Evolutionary conservation across 1,140 invertebrate genomes (phyloP), one percentile per base, ranked within the genome.

Genomic region (Ostrea edulis): DNA sequence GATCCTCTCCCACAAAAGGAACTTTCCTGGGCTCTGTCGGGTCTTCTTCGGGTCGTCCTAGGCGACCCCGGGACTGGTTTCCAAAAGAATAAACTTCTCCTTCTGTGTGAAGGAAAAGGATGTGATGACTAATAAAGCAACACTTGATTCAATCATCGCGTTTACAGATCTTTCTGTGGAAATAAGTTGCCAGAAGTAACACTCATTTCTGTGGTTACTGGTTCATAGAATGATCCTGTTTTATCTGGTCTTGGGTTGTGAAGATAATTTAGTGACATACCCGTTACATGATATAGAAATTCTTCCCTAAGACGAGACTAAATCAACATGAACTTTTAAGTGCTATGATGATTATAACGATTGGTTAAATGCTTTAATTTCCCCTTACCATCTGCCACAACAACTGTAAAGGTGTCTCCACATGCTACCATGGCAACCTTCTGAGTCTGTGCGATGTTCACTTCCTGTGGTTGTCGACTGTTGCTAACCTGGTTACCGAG

Each of bases 401-500:
- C 96, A 14, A 97, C 95, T 8, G 97, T 97, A 90, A 97, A 97
- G 9, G 96, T 96, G 87, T 97, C 96, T 44, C 96, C 97, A 95
- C 97, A 97, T 71, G 93, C 93, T 14, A 95, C 91, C 77, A 88
- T 89, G 44, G 91, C 87, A 44, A 94, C 89, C 82, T 91, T 92
- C 12, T 90, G 84, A 25, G 86, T 65, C 22, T 90, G 87, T 35
- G 94, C 85, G 4, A 90, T 77, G 68, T 88, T 82, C 11, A 95
- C 91, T 58, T 89, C 89, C 9, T 88, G 86, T 53, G 93, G 93
- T 29, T 90, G 88, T 82, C 93, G 88, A 84, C 82, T 89, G 29
- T 90, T 90, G 11, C 86, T 55, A 35, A 88, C 86, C 68, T 91
- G 90, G 68, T 92, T 90, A 29, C 95, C 95, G 14, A 95, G 92